phyloP scores from a whole-genome alignment of 2,113 vertebrate species.

The Etheostoma spectabile region DNA sequence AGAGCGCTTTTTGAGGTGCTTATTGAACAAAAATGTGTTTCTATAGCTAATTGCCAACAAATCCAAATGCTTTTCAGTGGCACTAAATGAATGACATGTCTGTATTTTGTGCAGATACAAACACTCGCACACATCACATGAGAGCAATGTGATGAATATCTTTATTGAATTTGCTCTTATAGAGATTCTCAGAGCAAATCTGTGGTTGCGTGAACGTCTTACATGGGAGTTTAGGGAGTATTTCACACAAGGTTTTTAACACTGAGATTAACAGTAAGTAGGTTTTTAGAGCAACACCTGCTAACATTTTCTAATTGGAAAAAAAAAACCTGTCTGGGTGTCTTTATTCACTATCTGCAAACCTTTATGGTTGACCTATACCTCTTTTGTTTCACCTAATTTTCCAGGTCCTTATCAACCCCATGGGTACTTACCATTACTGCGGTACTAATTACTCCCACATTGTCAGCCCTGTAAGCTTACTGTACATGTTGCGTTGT shows the following conservation, averaged over 20 bases:
- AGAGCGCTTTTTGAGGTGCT: not conserved
- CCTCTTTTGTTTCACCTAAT: not conserved
- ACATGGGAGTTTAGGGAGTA: not conserved
- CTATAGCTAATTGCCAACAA: not conserved
- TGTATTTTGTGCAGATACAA: not conserved
- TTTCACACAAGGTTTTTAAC: not conserved
- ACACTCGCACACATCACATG: not conserved
- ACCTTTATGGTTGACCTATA: too few species aligned
- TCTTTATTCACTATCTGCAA: not conserved
- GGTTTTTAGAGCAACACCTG: not conserved
- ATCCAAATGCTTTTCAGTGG: not conserved
- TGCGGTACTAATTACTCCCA: conserved; percentile 47
- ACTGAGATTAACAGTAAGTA: not conserved
- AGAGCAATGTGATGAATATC: not conserved
- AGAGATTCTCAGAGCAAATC: not conserved
- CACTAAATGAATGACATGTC: not conserved
- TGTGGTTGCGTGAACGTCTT: not conserved
- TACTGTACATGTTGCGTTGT: conserved; percentile 29
- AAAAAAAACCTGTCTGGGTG: not conserved
- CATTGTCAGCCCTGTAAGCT: conserved; percentile 18
- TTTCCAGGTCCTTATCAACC: conserved; percentile 6
- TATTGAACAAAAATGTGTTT: not conserved
- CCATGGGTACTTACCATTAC: conserved; percentile 36
- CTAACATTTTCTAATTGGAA: not conserved
- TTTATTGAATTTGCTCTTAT: not conserved